Evolutionary conservation across 2,113 vertebrate species (phyloP).

Genomic region (Brachypodius melanocephalos): DNA sequence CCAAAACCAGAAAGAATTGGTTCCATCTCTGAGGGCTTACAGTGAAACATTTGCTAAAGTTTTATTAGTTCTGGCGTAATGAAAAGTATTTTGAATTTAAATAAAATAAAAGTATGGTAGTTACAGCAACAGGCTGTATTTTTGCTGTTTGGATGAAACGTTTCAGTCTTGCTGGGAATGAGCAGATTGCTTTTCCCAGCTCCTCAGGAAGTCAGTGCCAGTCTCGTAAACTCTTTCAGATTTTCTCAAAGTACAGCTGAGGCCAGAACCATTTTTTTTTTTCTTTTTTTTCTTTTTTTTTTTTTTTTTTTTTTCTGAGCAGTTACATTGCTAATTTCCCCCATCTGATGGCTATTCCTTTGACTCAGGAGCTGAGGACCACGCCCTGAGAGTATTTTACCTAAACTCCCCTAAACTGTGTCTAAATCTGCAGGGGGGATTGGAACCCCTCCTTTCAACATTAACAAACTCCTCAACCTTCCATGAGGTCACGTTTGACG

Average conservation of each 20-base stretch:
- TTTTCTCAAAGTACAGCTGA: not conserved
- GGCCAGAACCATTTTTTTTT: not conserved
- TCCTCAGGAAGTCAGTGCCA: constrained; percentile 24
- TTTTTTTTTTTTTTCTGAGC: not conserved
- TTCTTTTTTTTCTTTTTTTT: not conserved
- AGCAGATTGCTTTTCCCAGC: constrained; percentile 14
- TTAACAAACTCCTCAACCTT: not conserved
- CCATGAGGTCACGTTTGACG: not conserved
- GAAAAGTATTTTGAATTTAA: constrained; percentile 14
- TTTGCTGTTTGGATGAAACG: not conserved
- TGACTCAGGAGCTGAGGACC: not conserved
- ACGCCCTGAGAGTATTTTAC: not conserved
- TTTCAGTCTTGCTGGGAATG: constrained; percentile 41
- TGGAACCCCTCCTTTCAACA: not conserved
- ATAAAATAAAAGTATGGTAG: not conserved
- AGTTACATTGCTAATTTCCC: not conserved
- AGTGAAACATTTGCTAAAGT: not conserved
- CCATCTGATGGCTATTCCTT: not conserved
- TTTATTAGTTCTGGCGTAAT: constrained; percentile 8
- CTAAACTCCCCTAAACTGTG: not conserved
- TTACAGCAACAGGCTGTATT: constrained; percentile 22
- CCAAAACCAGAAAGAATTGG: not conserved
- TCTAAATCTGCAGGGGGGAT: not conserved
- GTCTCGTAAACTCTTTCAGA: constrained; percentile 18
- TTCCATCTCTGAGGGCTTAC: not conserved